Conservation (phyloP, 2,797 vertebrate genomes). For the Alca torda region DNA sequence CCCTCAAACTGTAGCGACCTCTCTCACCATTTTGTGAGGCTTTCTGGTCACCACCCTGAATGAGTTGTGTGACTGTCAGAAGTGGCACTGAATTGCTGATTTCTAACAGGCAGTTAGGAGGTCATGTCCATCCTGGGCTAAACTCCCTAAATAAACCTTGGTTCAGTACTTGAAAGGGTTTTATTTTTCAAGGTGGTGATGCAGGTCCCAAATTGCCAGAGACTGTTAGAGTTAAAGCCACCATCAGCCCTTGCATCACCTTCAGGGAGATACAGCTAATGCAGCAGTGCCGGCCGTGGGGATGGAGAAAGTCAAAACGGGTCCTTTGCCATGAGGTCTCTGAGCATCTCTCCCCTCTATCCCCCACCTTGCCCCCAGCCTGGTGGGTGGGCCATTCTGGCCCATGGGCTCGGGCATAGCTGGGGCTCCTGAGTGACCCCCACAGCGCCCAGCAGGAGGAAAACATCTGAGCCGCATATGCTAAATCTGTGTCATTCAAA, state of each 20-base stretch:
- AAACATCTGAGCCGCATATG: not conserved
- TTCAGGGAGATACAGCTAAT: not conserved
- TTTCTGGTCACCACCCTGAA: not conserved
- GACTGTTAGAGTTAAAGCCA: not conserved
- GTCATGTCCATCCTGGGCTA: not conserved
- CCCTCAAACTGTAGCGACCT: fast-evolving
- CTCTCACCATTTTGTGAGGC: not conserved
- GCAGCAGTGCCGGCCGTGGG: fast-evolving
- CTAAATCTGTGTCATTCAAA: not conserved
- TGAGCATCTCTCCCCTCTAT: not conserved
- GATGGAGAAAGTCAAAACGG: not conserved
- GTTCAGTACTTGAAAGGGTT: not conserved
- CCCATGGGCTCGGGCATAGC: not conserved
- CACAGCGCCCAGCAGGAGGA: not conserved
- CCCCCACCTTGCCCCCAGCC: not conserved
- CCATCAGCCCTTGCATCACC: not conserved
- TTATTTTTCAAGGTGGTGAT: not conserved
- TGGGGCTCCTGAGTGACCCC: not conserved
- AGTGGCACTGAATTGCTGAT: not conserved
- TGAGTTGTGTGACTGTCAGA: not conserved
- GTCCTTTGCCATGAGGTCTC: not conserved
- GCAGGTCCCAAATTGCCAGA: not conserved
- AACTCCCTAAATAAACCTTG: not conserved
- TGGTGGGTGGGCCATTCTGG: not conserved
- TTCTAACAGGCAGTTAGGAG: not conserved